These are phyloP conservation scores for Paracentrotus lividus DNA, from an alignment of 53 echinoderm and acorn worm genomes.

Conservation along the genomic window DNA sequence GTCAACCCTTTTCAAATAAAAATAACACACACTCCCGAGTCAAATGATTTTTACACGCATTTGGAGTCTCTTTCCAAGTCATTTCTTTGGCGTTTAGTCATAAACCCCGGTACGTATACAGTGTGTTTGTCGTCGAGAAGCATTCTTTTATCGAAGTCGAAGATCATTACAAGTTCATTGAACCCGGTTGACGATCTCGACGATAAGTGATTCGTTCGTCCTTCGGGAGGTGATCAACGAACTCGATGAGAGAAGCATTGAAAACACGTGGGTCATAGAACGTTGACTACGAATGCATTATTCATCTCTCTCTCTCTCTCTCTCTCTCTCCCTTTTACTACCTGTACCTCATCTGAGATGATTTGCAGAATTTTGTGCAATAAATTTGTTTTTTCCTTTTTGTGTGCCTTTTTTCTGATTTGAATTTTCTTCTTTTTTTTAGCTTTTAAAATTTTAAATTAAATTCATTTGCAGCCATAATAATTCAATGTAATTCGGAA, in stretches of 20 bases:
- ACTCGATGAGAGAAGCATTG: background rate
- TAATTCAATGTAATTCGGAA: too few relatives aligned
- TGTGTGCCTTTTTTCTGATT: background rate
- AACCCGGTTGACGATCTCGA: constrained; percentile 6
- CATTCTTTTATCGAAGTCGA: background rate
- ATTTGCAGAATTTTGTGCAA: background rate
- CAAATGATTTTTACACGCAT: too few relatives aligned
- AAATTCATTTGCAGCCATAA: too few relatives aligned
- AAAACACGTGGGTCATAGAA: constrained; percentile 13
- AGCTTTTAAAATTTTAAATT: too few relatives aligned
- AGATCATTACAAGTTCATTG: constrained; percentile 37
- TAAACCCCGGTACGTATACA: too few relatives aligned
- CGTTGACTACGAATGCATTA: background rate
- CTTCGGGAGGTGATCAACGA: constrained; percentile 28
- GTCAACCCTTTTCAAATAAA: too few relatives aligned
- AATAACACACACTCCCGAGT: too few relatives aligned
- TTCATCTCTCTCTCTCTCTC: background rate
- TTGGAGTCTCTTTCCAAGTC: too few relatives aligned
- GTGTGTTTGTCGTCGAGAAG: background rate
- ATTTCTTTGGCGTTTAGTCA: too few relatives aligned
- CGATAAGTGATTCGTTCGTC: background rate
- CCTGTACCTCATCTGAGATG: background rate
- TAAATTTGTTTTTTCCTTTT: background rate
- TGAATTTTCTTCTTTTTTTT: background rate
- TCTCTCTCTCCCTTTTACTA: background rate